phyloP scores from a whole-genome alignment of 2,888 invertebrate species.

The Drosophila pullipes region DNA sequence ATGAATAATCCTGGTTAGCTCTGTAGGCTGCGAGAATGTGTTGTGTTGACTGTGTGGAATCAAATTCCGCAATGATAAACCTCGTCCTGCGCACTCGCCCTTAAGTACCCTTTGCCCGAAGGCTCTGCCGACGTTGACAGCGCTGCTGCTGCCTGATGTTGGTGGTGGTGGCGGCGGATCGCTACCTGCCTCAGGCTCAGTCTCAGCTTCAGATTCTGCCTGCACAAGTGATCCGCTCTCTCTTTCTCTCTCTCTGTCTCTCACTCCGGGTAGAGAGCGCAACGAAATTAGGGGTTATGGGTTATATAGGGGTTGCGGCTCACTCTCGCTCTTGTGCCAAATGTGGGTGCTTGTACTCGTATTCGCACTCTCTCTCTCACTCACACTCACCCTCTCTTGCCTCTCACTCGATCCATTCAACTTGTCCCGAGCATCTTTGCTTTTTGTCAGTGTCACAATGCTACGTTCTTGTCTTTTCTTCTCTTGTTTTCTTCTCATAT shows the following conservation, averaged over 20 bases:
- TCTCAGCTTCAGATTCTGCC: conserved; percentile 17
- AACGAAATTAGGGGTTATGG: conserved; percentile 30
- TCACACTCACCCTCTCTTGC: neutral
- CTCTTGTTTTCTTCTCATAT: conserved; percentile 6
- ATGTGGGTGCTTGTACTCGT: conserved; percentile 54
- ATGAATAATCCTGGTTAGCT: conserved; percentile 37
- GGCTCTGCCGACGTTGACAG: conserved; percentile 26
- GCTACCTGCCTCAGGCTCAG: conserved; percentile 51
- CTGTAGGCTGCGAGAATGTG: conserved; percentile 11
- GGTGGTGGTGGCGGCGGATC: conserved; percentile 27
- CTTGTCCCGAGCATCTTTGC: conserved; percentile 47
- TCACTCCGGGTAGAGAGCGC: neutral
- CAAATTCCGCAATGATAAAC: conserved; percentile 87
- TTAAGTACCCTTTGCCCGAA: conserved; percentile 80
- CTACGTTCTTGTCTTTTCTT: conserved; percentile 27
- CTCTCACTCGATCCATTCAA: conserved; percentile 34
- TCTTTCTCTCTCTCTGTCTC: conserved; percentile 2
- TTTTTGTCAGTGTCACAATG: conserved; percentile 45
- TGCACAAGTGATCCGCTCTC: conserved; percentile 54
- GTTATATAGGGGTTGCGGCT: conserved; percentile 55
- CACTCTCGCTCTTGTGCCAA: conserved; percentile 10
- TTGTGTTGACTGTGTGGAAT: conserved; percentile 85
- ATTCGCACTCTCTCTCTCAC: neutral
- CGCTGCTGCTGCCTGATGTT: conserved; percentile 19
- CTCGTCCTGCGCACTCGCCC: conserved; percentile 84